These are phyloP conservation scores for Dryoscopus gambensis DNA, from an alignment of 2,113 vertebrate genomes.

Conservation along the genomic window DNA sequence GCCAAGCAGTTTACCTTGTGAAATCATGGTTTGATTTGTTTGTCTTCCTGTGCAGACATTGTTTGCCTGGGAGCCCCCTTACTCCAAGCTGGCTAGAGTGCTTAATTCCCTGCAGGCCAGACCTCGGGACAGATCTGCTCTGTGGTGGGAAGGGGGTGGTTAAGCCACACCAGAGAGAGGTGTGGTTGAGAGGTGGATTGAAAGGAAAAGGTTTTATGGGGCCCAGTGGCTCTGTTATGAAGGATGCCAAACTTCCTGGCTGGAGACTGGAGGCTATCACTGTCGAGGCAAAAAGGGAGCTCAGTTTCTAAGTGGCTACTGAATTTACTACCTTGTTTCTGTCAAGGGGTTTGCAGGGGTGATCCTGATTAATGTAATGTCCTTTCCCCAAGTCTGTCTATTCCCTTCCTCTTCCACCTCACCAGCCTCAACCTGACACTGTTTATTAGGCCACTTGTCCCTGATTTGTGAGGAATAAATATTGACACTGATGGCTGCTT, in stretches of 20 bases:
- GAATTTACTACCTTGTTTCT: constrained; percentile 15
- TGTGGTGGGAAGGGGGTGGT: too few species aligned
- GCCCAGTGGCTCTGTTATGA: background rate
- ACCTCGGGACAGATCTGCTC: accelerated
- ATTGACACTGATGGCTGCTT: constrained; percentile 47
- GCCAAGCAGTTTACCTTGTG: background rate
- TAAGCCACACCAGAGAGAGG: background rate
- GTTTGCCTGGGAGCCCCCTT: background rate
- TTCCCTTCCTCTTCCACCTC: background rate
- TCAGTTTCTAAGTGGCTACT: constrained; percentile 18
- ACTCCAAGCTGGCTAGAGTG: background rate
- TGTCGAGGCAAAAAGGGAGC: background rate
- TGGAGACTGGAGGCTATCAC: background rate
- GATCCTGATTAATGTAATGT: constrained; percentile 10
- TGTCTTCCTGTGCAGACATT: background rate
- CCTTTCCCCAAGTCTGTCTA: background rate
- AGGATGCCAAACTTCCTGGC: background rate
- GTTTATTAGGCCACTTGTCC: constrained; percentile 21
- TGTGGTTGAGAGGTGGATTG: background rate
- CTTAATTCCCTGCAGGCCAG: background rate
- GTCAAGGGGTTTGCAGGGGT: background rate
- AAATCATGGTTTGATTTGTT: background rate
- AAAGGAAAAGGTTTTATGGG: background rate
- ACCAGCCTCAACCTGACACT: background rate
- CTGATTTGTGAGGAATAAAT: constrained; percentile 38